phyloP scores from a whole-genome alignment of 2,888 invertebrate species.

The Tenthredo livida region DNA sequence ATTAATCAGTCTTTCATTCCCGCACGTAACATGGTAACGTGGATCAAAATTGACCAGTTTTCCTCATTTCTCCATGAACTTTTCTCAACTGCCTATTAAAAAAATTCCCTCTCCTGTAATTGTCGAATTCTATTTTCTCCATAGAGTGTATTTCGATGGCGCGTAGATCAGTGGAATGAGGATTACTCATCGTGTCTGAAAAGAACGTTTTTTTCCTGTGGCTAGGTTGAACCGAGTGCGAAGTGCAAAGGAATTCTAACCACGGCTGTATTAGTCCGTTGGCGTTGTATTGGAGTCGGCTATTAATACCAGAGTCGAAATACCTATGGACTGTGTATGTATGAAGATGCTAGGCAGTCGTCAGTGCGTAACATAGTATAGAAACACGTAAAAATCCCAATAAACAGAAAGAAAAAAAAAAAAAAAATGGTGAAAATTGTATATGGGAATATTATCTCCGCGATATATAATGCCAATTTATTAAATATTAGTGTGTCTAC shows the following conservation, averaged over 20 bases:
- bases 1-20: neutral
- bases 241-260: slow-evolving; percentile 36
- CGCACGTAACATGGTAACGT: neutral
- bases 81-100: neutral
- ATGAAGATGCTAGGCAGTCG: neutral
- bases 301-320: slow-evolving; percentile 40
- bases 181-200: neutral
- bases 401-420: too few species aligned
- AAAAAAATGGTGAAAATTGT: neutral
- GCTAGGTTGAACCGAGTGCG: neutral
- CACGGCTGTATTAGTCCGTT: slow-evolving; percentile 4
- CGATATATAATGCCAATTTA: neutral
- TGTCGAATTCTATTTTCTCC: neutral
- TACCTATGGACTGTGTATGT: neutral
- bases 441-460: neutral
- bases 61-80: neutral
- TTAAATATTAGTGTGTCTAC: neutral
- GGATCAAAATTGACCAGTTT: neutral
- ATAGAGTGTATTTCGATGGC: neutral
- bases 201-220: neutral
- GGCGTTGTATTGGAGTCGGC: slow-evolving; percentile 13
- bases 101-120: neutral
- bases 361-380: neutral
- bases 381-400: neutral
- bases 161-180: neutral